Evolutionary conservation across 2,888 invertebrate genomes (phyloP), one percentile per base, ranked within the genome.

Genomic region (Spicauda simplicius): DNA sequence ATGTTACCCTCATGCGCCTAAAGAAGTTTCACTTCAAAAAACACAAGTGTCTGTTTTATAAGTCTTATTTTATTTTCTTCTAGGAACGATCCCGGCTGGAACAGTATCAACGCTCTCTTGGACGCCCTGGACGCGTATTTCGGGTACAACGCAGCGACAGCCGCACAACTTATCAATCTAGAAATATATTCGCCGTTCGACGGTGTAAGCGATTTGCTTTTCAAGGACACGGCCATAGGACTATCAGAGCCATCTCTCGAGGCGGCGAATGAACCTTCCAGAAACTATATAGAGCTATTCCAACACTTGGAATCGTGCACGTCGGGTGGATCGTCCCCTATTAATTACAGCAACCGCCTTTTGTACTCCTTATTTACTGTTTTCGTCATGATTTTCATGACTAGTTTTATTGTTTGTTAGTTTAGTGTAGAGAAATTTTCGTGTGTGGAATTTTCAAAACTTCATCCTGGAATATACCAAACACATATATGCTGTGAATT

Each of bases 181-280:
- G 90, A 94, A 76, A 89, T 96, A 52, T 96, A 94, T 79, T 94
- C 95, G 0, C 83, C 91, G 0, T 95, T 95, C 81, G 92, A 94
- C 69, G 87, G 90, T 0, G 80, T 78, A 8, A 80, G 75, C 33
- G 87, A 96, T 78, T 82, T 96, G 7, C 81, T 96, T 0, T 96
- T 96, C 86, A 95, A 95, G 76, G 94, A 95, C 73, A 94, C 95
- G 0, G 94, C 95, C 0, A 89, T 94, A 0, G 95, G 94, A 1
- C 80, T 95, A 0, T 89, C 93, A 0, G 89, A 94, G 16, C 87
- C 91, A 0, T 80, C 89, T 0, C 80, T 79, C 0, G 75, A 78
- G 0, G 79, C 91, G 0, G 60, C 71, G 0, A 86, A 89, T 20
- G 83, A 81, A 61, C 85, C 91, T 0, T 94, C 95, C 0, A 84